A percentile compares a stretch with the other conserved stretches of the same genome.
Conservation (phyloP, 2,797 vertebrate genomes). For the Cottoperca gobio region DNA sequence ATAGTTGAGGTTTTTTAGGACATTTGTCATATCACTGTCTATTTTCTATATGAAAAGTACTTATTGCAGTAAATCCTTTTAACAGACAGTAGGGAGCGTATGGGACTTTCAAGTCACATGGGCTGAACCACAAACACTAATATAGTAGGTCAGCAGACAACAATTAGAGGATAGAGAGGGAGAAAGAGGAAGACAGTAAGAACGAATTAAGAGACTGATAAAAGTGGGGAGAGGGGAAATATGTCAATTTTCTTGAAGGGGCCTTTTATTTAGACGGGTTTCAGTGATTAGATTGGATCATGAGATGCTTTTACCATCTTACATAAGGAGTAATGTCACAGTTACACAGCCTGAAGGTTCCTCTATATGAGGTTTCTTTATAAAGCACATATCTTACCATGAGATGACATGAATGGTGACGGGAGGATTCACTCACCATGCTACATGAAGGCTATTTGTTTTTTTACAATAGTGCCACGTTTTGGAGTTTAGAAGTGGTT, state of each 20-base stretch:
- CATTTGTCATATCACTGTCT: slow-evolving; percentile 32
- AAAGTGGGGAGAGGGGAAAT: neutral
- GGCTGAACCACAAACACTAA: slow-evolving; percentile 25
- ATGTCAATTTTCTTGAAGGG: neutral
- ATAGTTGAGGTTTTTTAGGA: slow-evolving; percentile 32
- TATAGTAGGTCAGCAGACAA: neutral
- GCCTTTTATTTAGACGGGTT: slow-evolving; percentile 14
- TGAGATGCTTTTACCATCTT: slow-evolving; percentile 34
- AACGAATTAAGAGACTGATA: neutral
- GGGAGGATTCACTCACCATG: neutral
- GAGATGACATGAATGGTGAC: neutral
- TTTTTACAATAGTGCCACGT: neutral
- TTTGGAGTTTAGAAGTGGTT: neutral
- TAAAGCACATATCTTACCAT: slow-evolving; percentile 4
- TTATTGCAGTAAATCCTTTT: slow-evolving; percentile 4
- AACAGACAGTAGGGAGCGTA: neutral
- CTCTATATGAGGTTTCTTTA: slow-evolving; percentile 1
- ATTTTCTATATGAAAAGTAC: slow-evolving; percentile 4
- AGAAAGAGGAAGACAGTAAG: neutral
- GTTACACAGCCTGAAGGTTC: slow-evolving; percentile 12
- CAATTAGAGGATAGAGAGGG: neutral
- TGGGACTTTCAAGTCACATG: neutral
- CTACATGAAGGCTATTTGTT: neutral
- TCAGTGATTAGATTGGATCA: slow-evolving; percentile 48
- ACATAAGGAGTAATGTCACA: slow-evolving; percentile 44